Base-by-base conservation (phyloP, 2,113 vertebrate species). In the Indicator maculatus region DNA sequence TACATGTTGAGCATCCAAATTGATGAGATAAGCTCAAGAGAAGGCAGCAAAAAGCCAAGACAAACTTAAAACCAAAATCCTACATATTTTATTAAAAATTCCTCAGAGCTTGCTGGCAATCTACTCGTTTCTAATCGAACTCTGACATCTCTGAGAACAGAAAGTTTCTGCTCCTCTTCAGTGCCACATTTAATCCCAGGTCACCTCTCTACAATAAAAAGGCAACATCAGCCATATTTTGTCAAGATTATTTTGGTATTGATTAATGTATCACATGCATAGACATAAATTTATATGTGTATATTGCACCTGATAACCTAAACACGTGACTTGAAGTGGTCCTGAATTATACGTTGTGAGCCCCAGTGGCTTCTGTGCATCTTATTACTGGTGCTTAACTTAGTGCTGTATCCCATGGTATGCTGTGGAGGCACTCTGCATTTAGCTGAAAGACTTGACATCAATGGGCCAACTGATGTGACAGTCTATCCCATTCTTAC, bases 1-100 rank as follows among this genome's bases (percentile, higher is more conserved):
- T 67, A 27, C 41, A 30, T 39, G n/a, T 89, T 95, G 93, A 88
- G 52, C 56, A 20, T 89, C 47, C 36, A 95, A 85, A 90, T 64
- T 85, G 73, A 77, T 66, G 78, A 93, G 69, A 67, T 21, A 80
- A 87, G 36, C 66, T 81, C 76, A 41, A 36, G 39, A 81, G 23
- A 89, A 66, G 21, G 33, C n/a, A 87, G 38, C 18, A 63, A 74
- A 90, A 84, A 82, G 44, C n/a, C 19, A 50, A 78, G 56, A 31
- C 5, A 52, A 92, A 65, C 60, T 75, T 67, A 61, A 63, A 55
- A 63, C 38, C 19, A 21, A 71, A 39, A 14, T 38, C 18, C 13
- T 80, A 6, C 11, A 33, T 33, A 19, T 80, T 69, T 64, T 85
- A 33, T 69, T 87, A 41, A 66, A 83, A 83, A 61, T 73, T 88